Percentiles rank a stretch among this genome's conserved stretches.
These are phyloP conservation scores for Elephantulus edwardii DNA, from an alignment of 2,113 vertebrate species.

Conservation along the genomic window DNA sequence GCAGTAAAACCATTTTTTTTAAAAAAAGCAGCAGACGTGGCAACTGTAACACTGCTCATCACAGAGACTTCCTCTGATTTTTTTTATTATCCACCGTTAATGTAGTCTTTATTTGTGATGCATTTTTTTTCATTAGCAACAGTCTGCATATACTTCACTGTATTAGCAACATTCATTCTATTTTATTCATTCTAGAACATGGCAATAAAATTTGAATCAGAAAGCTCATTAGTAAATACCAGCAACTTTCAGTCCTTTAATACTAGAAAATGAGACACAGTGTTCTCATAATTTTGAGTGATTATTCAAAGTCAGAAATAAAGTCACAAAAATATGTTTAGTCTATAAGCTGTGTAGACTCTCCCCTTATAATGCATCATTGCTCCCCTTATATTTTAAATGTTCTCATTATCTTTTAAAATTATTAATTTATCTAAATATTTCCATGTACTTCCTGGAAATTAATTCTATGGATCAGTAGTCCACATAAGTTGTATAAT, in stretches of 20 bases:
- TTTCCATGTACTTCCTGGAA: neutral
- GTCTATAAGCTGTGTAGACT: neutral
- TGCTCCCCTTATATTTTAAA: neutral
- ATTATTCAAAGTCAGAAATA: constrained; percentile 33
- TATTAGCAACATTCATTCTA: constrained; percentile 10
- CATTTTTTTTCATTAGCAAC: constrained; percentile 51
- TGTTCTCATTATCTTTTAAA: neutral
- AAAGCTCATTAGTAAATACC: constrained; percentile 50
- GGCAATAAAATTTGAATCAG: constrained; percentile 51
- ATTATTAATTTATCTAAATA: constrained; percentile 36
- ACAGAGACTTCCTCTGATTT: constrained; percentile 36
- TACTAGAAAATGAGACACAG: constrained; percentile 47
- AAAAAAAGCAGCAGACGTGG: constrained; percentile 37
- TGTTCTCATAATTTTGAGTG: constrained; percentile 25
- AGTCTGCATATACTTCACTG: neutral
- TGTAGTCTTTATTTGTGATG: neutral
- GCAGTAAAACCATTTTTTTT: neutral
- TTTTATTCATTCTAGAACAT: neutral
- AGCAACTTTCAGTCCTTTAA: constrained; percentile 45
- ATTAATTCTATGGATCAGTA: neutral
- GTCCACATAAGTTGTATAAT: neutral
- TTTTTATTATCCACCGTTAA: constrained; percentile 60
- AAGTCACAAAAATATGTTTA: neutral
- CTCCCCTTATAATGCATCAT: neutral
- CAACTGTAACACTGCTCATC: constrained; percentile 26